These are phyloP conservation scores for Gambusia holbrooki DNA, from an alignment of 2,113 vertebrate genomes.

Conservation along the genomic window DNA sequence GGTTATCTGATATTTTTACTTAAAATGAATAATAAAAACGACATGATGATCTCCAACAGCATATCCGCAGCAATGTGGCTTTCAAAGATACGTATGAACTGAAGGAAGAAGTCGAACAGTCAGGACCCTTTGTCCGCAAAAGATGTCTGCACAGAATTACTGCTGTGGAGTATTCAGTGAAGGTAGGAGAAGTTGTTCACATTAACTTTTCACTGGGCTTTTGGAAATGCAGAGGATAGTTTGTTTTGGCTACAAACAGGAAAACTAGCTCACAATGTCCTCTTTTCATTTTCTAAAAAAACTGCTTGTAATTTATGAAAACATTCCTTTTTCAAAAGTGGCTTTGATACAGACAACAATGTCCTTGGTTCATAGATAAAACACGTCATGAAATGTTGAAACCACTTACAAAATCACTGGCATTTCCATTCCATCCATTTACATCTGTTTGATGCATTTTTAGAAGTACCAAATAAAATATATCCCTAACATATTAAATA, in stretches of 20 bases:
- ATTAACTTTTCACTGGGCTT: background rate
- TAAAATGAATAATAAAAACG: background rate
- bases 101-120: conserved; percentile 90
- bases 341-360: background rate
- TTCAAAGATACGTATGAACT: conserved; percentile 93
- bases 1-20: background rate
- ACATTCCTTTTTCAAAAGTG: background rate
- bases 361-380: background rate
- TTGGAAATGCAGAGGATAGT: background rate
- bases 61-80: conserved; percentile 88
- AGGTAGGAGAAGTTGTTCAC: conserved; percentile 79
- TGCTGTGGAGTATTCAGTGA: conserved; percentile 91
- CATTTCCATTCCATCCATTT: too few species aligned
- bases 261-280: background rate
- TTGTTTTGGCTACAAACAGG: background rate
- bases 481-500: background rate
- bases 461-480: background rate
- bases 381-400: background rate
- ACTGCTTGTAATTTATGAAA: too few species aligned
- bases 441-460: background rate
- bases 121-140: conserved; percentile 87
- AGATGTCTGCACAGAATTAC: conserved; percentile 92
- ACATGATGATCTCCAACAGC: conserved; percentile 72
- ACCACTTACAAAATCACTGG: background rate
- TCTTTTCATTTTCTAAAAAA: too few species aligned